Evolutionary conservation across 1,140 invertebrate genomes (phyloP), one percentile per base, ranked within the genome.

Genomic region (Macrobrachium rosenbergii): DNA sequence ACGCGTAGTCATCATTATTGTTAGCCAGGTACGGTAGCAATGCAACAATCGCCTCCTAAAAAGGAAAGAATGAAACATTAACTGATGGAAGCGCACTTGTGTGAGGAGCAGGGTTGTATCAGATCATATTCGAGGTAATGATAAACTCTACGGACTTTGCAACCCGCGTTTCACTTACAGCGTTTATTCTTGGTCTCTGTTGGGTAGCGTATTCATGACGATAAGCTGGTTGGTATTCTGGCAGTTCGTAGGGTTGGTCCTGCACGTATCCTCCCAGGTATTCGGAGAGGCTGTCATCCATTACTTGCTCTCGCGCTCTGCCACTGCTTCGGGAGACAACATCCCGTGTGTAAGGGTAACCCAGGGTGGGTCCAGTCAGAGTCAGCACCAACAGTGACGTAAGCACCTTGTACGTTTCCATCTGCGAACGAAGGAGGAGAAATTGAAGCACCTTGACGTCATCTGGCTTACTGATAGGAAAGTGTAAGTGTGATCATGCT

Each of bases 151-250:
- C 75, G 75, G 75, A 45, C 21, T 2, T 21, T 17, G 10, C 60
- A 11, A 67, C 63, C 73, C 7, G 6, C 11, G 10, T 67, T 69
- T 21, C n/a, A 73, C 89, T 90, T 83, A 90, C 89, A 23, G 79
- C 63, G 60, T 83, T 87, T 83, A 88, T 90, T 80, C 83, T 87
- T 8, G 89, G 89, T 69, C 84, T 78, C 5, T 75, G 86, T 10
- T 37, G 80, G 2, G 82, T n/a, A 11, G 84, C 75, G 58, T 80
- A 87, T 45, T 73, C 76, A 64, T 88, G 63, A 10, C 78, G 76
- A 77, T 83, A 84, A 23, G 45, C 59, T 23, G 88, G 82, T 63
- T 85, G 80, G 69, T 83, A 82, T 43, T 88, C 87, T 3, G 82
- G 81, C 19, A 83, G 43, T 3, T 69, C 80, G 28, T 88, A 88